Base-by-base conservation (phyloP, 2,797 vertebrate species). In the Propithecus perrieri region DNA sequence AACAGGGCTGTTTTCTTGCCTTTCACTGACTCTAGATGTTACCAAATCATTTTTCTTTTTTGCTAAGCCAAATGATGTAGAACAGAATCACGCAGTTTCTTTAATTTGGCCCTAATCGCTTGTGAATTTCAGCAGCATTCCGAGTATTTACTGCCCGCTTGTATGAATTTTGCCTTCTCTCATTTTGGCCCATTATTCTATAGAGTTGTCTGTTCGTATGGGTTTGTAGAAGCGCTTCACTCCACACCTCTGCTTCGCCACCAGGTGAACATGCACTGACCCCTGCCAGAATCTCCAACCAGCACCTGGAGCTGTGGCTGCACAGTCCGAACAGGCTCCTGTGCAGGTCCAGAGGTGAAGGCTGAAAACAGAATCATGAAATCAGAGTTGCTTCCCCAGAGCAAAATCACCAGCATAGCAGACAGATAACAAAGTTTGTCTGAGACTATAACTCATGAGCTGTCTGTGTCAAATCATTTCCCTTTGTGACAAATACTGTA, bases 191-290 rank as follows among this genome's bases (percentile, higher is more conserved):
- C 46, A 20, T 35, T 41, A 38, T 18, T 76, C 14, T 59, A 41
- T 12, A 11, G 57, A 78, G 63, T 26, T 96, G 57, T 26, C 83
- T 91, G 76, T 89, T 61, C 33, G 69, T 46, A 8, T 0, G 28
- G 41, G 41, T 78, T 13, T 48, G 6, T 20, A 69, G 63, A 48
- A 11, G 4, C 10, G 14, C 94, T 90, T 75, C 14, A 53, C 41
- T 41, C 15, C 3, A 22, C 14, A 22, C 2, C 18, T 24, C 11
- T n/a, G 17, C 33, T 65, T 61, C 43, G 33, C 15, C 4, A 30
- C 22, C 3, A 26, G 2, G 5, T 30, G 41, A 53, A 30, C 3
- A 28, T 1, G 1, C 2, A 2, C 2, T 0, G 33, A 59, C 1
- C 41, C 14, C n/a, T 22, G 26, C 18, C 30, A 2, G 22, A 59